Conservation (phyloP, 2,113 vertebrate species). For the Canis aureus region DNA sequence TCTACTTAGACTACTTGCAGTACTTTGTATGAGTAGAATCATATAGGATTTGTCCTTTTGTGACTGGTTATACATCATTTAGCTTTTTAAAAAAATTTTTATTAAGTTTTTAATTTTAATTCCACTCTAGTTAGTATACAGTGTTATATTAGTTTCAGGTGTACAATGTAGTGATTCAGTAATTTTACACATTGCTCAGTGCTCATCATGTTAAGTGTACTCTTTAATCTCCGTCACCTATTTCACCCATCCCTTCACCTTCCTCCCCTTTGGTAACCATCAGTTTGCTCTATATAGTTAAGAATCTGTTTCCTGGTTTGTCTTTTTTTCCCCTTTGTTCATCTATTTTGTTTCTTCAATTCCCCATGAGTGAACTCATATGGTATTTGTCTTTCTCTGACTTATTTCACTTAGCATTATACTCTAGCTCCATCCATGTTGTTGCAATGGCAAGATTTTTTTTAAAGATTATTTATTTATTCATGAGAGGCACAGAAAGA, state of each 20-base stretch:
- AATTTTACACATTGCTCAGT: not conserved
- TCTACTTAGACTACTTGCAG: not conserved
- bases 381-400: not conserved
- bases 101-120: not conserved
- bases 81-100: not conserved
- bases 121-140: not conserved
- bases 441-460: not conserved
- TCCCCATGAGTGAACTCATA: not conserved
- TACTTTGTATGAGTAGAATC: not conserved
- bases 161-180: not conserved
- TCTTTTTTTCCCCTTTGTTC: not conserved
- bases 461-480: not conserved
- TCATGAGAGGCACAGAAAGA: too few species aligned
- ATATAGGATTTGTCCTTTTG: not conserved
- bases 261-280: not conserved
- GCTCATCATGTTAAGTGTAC: not conserved
- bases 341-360: not conserved
- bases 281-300: not conserved
- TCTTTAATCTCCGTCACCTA: not conserved
- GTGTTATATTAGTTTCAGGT: not conserved
- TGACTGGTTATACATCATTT: not conserved
- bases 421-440: not conserved
- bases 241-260: not conserved
- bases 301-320: not conserved
- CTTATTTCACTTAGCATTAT: not conserved